A percentile compares a stretch with the other conserved stretches of the same genome.
Conservation (phyloP, 2,113 vertebrate species). For the Cricetomys ansorgei region DNA sequence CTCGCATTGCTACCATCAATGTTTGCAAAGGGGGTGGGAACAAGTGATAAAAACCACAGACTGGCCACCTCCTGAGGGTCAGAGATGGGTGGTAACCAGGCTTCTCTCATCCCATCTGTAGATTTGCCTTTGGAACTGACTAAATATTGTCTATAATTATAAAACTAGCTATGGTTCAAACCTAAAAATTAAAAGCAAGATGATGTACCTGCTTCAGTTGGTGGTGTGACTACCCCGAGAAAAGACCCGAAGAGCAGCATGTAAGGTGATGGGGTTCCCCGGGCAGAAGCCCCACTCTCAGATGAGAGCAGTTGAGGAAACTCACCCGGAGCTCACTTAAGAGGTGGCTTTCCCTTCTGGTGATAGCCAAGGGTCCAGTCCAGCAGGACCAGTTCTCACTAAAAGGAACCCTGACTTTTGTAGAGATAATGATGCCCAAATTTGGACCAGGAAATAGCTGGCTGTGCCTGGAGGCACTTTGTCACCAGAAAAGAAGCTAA, state of each 20-base stretch:
- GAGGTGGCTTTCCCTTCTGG: neutral
- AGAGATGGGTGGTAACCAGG: neutral
- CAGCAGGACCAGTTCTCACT: conserved; percentile 17
- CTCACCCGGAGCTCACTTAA: neutral
- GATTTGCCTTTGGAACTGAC: neutral
- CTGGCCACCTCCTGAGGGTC: neutral
- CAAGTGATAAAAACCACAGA: neutral
- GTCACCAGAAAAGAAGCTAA: conserved; percentile 1
- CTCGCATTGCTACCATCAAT: neutral
- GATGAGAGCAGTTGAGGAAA: neutral
- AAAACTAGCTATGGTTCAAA: neutral
- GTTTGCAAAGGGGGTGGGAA: neutral
- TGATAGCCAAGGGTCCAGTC: neutral
- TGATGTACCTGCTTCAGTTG: neutral
- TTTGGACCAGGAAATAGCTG: neutral
- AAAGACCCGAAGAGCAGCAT: neutral
- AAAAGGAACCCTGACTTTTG: neutral
- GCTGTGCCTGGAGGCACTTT: neutral
- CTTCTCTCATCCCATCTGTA: neutral
- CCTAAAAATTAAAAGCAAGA: conserved; percentile 40
- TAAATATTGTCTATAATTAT: neutral
- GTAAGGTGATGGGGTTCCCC: neutral
- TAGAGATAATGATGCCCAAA: neutral
- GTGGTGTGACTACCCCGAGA: neutral
- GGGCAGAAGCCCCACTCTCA: conserved; percentile 2